Evolutionary conservation across 2,113 vertebrate genomes (phyloP), one percentile per base, ranked within the genome.

Genomic region (Morphnarchus princeps): DNA sequence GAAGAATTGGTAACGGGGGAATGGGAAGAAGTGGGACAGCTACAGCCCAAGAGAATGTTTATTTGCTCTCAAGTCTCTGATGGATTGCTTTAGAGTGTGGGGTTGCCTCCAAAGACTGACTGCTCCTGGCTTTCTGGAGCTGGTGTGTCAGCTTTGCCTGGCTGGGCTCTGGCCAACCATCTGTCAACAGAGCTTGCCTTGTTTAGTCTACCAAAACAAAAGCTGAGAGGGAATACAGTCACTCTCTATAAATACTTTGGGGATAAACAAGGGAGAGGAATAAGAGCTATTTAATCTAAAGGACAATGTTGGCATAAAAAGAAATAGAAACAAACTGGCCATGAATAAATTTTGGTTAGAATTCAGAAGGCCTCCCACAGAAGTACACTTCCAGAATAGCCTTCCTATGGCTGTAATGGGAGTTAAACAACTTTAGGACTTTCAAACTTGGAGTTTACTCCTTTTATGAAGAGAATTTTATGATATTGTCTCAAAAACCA

Each of bases 141-240:
- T 93, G 90, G 66, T 95, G 63, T 96, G 73, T 74, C 84, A 95
- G 72, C 79, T 85, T 90, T 0, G 50, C 82, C 90, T 79, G 85
- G 59, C 89, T 97, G 90, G 69, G 89, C 57, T 84, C 94, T 82
- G 80, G 95, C 88, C 86, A 97, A 29, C 92, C 94, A 93, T 97
- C 95, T 97, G 96, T 82, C 96, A 93, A 43, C 81, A 85, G 91
- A 89, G 16, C 54, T 93, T 72, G 78, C 69, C 81, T 82, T 96
- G 91, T 94, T 95, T 96, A 93, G 83, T 91, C 87, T 91, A 96
- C 78, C 66, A 82, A 82, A 96, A 93, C 89, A 97, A 94, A 94
- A 96, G 61, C 93, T 96, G 91, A 90, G 49, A 87, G 61, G 43
- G 73, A 87, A 87, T 61, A 84, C 16, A 87, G 77, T 63, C 57